These are phyloP conservation scores for Mesocricetus auratus DNA, from an alignment of 2,113 vertebrate species.

Conservation along the genomic window DNA sequence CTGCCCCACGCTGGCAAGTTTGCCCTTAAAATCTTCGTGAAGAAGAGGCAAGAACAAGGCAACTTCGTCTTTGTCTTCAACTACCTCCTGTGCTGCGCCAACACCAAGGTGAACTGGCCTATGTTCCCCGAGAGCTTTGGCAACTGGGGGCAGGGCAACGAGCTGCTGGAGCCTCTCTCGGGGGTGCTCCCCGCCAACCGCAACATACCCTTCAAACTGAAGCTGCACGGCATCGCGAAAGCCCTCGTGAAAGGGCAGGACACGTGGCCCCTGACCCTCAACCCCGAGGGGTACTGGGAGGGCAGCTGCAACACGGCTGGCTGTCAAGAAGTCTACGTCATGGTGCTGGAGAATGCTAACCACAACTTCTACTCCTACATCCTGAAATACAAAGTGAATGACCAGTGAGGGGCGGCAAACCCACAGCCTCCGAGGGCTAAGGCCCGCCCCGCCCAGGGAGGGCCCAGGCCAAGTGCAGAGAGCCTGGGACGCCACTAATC, in stretches of 20 bases:
- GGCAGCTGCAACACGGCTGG: slow-evolving; percentile 88
- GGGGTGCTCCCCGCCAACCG: slow-evolving; percentile 88
- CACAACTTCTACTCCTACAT: slow-evolving; percentile 88
- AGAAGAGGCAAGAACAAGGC: slow-evolving; percentile 86
- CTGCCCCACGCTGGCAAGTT: slow-evolving; percentile 89
- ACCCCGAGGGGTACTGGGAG: slow-evolving; percentile 87
- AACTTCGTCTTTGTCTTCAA: slow-evolving; percentile 89
- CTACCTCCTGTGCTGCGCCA: slow-evolving; percentile 89
- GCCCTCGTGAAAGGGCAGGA: slow-evolving; percentile 87
- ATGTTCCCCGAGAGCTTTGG: slow-evolving; percentile 87
- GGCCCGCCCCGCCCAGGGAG: not conserved
- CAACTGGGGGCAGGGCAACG: slow-evolving; percentile 88
- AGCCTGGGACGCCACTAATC: slow-evolving; percentile 11
- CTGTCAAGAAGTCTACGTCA: slow-evolving; percentile 87
- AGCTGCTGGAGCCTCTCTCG: slow-evolving; percentile 89
- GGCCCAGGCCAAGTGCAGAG: not conserved
- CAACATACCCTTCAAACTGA: slow-evolving; percentile 87
- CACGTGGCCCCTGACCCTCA: slow-evolving; percentile 83
- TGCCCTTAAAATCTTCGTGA: slow-evolving; percentile 88
- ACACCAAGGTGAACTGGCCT: slow-evolving; percentile 88
- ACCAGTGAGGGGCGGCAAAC: slow-evolving; percentile 74
- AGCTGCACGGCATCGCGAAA: slow-evolving; percentile 86
- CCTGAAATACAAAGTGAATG: slow-evolving; percentile 88
- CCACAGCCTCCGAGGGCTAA: not conserved
- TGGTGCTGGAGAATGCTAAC: slow-evolving; percentile 89